A percentile compares a stretch with the other conserved stretches of the same genome.
Conservation (phyloP, 2,113 vertebrate species). For the Telmatochromis sp. region DNA sequence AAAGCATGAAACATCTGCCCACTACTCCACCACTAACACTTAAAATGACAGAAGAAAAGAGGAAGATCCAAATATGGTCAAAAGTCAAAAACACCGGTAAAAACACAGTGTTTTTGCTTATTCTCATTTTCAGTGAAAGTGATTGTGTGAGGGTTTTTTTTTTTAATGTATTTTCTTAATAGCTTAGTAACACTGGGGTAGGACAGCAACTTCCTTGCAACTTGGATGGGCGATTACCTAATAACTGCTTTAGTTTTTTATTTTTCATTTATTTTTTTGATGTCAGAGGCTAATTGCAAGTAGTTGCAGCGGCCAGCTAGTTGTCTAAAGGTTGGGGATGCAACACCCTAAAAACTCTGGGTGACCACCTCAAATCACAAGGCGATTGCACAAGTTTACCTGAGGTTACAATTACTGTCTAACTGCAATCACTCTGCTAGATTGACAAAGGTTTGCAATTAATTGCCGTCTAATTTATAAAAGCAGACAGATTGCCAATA, state of each 20-base stretch:
- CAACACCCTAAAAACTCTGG: background rate
- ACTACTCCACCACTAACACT: background rate
- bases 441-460: background rate
- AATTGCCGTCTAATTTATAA: background rate
- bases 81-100: fast-evolving
- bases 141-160: background rate
- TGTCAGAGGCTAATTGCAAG: background rate
- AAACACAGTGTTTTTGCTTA: background rate
- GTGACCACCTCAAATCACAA: background rate
- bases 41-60: background rate
- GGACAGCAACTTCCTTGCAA: background rate
- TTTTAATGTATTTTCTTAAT: fast-evolving
- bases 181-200: too few species aligned
- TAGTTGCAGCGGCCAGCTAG: background rate
- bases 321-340: background rate
- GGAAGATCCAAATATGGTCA: background rate
- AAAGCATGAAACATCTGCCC: background rate
- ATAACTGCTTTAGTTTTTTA: background rate
- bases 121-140: background rate
- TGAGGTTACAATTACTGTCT: background rate
- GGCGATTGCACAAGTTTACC: background rate
- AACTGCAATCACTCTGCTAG: background rate
- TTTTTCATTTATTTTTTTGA: background rate
- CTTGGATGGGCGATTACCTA: background rate
- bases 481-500: background rate